Conservation (phyloP, 1,140 invertebrate species). For the Zaprionus vittiger region DNA sequence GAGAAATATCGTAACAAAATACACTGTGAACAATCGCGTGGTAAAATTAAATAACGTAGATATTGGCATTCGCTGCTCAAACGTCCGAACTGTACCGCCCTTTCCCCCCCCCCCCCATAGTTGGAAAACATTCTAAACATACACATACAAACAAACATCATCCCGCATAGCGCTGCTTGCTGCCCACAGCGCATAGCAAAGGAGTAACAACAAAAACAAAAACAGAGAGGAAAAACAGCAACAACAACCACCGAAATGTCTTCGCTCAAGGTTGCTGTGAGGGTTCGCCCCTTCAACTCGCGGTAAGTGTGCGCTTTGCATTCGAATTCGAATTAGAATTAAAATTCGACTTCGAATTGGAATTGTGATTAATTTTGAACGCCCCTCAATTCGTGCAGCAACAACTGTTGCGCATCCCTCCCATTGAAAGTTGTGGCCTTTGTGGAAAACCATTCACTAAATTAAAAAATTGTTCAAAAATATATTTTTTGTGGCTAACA, state of each 20-base stretch:
- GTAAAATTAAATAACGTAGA: constrained; percentile 28
- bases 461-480: constrained; percentile 25
- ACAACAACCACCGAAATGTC: constrained; percentile 85
- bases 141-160: background rate
- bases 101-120: background rate
- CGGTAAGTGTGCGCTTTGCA: constrained; percentile 84
- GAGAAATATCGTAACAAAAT: constrained; percentile 44
- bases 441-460: constrained; percentile 13
- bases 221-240: constrained; percentile 9
- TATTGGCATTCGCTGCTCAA: constrained; percentile 13
- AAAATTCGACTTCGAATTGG: constrained; percentile 15
- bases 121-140: constrained; percentile 8
- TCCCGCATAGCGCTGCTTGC: constrained; percentile 18
- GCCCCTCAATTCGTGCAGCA: constrained; percentile 29
- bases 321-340: constrained; percentile 10
- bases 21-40: constrained; percentile 27
- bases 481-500: constrained; percentile 23
- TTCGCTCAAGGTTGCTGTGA: constrained; percentile 88
- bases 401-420: constrained; percentile 52
- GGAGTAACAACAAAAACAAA: constrained; percentile 45
- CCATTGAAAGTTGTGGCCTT: constrained; percentile 13
- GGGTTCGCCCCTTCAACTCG: constrained; percentile 88
- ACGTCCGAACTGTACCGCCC: constrained; percentile 27
- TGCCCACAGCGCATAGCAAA: constrained; percentile 37
- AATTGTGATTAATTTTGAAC: constrained; percentile 21